Evolutionary conservation across 2,888 invertebrate genomes (phyloP).

Genomic region (Exocentrus adspersus): DNA sequence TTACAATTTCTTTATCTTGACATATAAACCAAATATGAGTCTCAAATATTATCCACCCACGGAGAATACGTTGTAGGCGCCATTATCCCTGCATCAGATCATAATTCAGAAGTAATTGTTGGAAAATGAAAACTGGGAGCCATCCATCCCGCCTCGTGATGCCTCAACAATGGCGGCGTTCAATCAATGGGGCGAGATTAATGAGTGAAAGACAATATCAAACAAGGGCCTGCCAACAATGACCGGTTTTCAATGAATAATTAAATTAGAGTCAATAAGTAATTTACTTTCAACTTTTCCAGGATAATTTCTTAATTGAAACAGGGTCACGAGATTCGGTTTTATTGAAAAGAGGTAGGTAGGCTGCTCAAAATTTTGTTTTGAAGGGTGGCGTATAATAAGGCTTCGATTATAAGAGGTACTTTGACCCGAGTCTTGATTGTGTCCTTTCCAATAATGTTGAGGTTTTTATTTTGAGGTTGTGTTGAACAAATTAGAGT

Average conservation of each 20-base stretch:
- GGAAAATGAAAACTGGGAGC: background rate
- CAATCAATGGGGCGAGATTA: constrained; percentile 18
- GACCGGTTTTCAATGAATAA: constrained; percentile 20
- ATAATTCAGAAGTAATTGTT: background rate
- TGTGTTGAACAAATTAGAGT: too few relatives aligned
- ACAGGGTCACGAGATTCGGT: background rate
- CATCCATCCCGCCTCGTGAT: background rate
- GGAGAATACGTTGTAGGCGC: too few relatives aligned
- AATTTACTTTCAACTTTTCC: constrained; percentile 7
- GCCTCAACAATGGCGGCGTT: background rate
- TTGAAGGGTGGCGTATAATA: background rate
- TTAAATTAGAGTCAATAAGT: constrained; percentile 19
- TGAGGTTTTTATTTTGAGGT: background rate
- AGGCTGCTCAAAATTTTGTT: background rate
- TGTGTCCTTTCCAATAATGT: background rate
- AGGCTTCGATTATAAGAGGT: too few relatives aligned
- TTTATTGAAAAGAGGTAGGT: background rate
- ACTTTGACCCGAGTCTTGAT: too few relatives aligned
- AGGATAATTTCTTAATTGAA: constrained; percentile 8
- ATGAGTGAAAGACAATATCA: constrained; percentile 22
- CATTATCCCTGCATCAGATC: too few relatives aligned
- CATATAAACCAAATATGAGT: too few relatives aligned
- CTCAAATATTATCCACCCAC: too few relatives aligned
- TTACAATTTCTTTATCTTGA: too few relatives aligned
- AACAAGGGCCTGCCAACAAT: constrained; percentile 11